These are phyloP conservation scores for Trichomalopsis sarcophagae DNA, from an alignment of 1,140 invertebrate species.

Conservation along the genomic window DNA sequence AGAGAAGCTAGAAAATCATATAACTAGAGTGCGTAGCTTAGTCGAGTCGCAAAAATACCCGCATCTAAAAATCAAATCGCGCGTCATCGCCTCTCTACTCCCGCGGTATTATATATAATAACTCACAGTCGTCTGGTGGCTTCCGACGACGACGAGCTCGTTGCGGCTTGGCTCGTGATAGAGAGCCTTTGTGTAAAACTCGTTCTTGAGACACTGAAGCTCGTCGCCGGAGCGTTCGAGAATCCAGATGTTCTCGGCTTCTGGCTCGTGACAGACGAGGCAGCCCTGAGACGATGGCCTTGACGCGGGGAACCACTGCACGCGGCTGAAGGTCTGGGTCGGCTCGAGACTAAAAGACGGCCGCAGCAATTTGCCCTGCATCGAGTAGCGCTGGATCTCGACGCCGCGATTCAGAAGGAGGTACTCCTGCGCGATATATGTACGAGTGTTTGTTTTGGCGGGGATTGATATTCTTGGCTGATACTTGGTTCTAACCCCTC, in stretches of 20 bases:
- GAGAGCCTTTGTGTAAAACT: not conserved
- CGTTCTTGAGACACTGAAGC: not conserved
- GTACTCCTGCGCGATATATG: slow-evolving; percentile 28
- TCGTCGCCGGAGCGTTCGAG: not conserved
- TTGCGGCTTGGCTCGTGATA: slow-evolving; percentile 13
- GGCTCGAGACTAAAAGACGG: not conserved
- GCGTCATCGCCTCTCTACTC: too few species aligned
- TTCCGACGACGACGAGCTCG: slow-evolving; percentile 22
- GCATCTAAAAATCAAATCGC: too few species aligned
- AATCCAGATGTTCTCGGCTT: not conserved
- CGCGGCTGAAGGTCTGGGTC: not conserved
- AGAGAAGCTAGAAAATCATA: too few species aligned
- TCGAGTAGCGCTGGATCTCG: slow-evolving; percentile 12
- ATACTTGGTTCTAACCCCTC: too few species aligned
- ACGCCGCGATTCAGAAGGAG: not conserved
- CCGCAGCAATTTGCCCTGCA: slow-evolving; percentile 29
- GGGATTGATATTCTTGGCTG: too few species aligned
- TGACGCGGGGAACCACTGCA: slow-evolving; percentile 6
- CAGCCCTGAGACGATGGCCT: not conserved
- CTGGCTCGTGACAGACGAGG: slow-evolving; percentile 13
- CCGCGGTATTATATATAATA: not conserved
- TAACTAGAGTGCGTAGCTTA: too few species aligned
- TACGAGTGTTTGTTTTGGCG: too few species aligned
- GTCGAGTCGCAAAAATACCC: too few species aligned
- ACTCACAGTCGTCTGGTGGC: slow-evolving; percentile 15